Evolutionary conservation across 2,888 invertebrate genomes (phyloP).

Genomic region (Carabus problematicus): DNA sequence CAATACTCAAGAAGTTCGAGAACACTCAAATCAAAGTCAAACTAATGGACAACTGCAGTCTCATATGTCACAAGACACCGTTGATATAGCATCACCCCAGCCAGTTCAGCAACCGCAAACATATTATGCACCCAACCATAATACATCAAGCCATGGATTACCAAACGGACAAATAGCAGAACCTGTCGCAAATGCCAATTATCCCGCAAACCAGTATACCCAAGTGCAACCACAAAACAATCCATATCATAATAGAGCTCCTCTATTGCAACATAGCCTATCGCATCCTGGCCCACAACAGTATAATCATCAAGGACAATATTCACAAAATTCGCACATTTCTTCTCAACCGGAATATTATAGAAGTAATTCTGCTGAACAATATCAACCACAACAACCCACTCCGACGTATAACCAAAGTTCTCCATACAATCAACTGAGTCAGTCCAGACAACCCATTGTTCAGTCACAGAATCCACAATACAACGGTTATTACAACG

Average conservation of each 20-base stretch:
- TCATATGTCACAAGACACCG: not conserved
- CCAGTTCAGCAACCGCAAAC: not conserved
- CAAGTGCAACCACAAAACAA: conserved; percentile 2
- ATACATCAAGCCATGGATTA: not conserved
- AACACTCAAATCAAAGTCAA: conserved; percentile 51
- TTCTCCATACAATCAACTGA: conserved; percentile 25
- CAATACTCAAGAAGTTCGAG: conserved; percentile 40
- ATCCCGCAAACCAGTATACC: not conserved
- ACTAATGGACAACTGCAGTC: conserved; percentile 53
- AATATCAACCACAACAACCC: conserved; percentile 12
- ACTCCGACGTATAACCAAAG: conserved; percentile 15
- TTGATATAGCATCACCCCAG: not conserved
- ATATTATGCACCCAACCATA: too few species aligned
- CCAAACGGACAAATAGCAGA: conserved; percentile 5
- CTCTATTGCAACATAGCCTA: not conserved
- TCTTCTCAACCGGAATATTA: not conserved
- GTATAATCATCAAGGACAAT: conserved; percentile 25
- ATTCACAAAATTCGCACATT: not conserved
- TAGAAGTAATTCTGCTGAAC: conserved; percentile 1
- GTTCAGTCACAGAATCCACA: conserved; percentile 51
- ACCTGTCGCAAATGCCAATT: not conserved
- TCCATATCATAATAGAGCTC: not conserved
- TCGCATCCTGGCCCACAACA: conserved; percentile 23
- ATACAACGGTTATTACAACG: conserved; percentile 48
- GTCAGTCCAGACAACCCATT: conserved; percentile 42